phyloP scores from a whole-genome alignment of 1,140 invertebrate genomes.

The Lysiphlebus fabarum region DNA sequence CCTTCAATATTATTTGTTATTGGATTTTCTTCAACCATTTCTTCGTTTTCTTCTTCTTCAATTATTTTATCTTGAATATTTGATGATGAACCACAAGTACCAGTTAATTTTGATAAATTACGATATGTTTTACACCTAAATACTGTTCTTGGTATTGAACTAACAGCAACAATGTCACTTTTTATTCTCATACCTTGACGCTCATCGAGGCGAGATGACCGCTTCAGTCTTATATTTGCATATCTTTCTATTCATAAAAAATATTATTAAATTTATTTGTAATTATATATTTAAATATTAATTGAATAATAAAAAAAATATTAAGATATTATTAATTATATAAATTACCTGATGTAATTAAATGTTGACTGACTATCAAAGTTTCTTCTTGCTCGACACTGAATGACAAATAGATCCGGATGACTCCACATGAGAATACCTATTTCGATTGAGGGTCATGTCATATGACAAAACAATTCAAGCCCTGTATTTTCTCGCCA shows the following conservation, averaged over 20 bases:
- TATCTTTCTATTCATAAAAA: not conserved
- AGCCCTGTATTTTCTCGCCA: not conserved
- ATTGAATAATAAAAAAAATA: not conserved
- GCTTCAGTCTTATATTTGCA: conserved; percentile 6
- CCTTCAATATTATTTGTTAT: conserved; percentile 18
- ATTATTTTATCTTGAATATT: conserved; percentile 20
- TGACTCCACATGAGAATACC: conserved; percentile 13
- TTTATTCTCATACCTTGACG: conserved; percentile 25
- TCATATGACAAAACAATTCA: conserved; percentile 15
- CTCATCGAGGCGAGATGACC: conserved; percentile 21
- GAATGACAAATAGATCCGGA: conserved; percentile 19
- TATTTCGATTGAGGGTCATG: conserved; percentile 17
- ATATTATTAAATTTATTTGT: not conserved
- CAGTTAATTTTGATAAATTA: conserved; percentile 16
- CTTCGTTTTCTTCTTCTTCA: conserved; percentile 26
- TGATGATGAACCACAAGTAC: conserved; percentile 13
- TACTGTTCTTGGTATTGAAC: conserved; percentile 20
- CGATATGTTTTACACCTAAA: conserved; percentile 24
- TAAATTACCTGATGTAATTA: conserved; percentile 1
- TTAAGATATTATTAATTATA: not conserved
- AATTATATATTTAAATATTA: not conserved
- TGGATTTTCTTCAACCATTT: conserved; percentile 24
- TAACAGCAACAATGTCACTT: conserved; percentile 16
- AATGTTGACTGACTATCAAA: conserved; percentile 2
- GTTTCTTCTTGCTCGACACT: not conserved